phyloP scores from a whole-genome alignment of 2,888 invertebrate genomes.

The Perdita meconis region DNA sequence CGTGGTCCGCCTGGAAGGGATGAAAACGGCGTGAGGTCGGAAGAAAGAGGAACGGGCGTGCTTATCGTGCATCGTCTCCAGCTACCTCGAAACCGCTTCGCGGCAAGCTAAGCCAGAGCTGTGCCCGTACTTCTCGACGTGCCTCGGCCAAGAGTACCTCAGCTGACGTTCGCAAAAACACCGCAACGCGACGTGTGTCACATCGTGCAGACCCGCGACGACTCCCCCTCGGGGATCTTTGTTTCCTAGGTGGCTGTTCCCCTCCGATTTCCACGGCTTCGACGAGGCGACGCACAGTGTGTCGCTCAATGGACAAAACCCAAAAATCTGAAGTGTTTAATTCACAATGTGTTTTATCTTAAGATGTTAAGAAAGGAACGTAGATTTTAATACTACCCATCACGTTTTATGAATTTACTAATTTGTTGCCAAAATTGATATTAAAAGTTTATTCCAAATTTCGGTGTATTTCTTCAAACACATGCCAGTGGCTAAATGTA shows the following conservation, averaged over 20 bases:
- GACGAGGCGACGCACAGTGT: too few species aligned
- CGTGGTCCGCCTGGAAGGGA: constrained; percentile 37
- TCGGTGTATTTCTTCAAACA: too few species aligned
- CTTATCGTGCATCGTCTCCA: constrained; percentile 84
- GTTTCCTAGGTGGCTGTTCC: constrained; percentile 8
- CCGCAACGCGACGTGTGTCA: constrained; percentile 50
- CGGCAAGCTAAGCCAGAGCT: constrained; percentile 47
- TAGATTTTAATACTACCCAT: too few species aligned
- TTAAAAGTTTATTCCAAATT: too few species aligned
- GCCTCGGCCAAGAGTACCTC: constrained; percentile 59
- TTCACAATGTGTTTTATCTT: too few species aligned
- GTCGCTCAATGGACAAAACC: too few species aligned
- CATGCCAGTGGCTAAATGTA: too few species aligned
- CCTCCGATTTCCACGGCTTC: constrained; percentile 34
- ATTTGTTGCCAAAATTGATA: too few species aligned
- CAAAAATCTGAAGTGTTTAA: too few species aligned
- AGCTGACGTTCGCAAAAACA: constrained; percentile 82
- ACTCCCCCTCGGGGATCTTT: constrained; percentile 14
- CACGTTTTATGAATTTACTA: too few species aligned
- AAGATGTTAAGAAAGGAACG: too few species aligned
- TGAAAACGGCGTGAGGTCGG: constrained; percentile 69
- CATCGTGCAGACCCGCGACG: constrained; percentile 28
- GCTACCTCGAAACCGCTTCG: constrained; percentile 68
- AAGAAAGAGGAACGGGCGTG: constrained; percentile 82
- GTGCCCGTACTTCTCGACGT: constrained; percentile 61